Base-by-base conservation (phyloP, 2,888 invertebrate genomes). In the Digitonthophagus gazella region DNA sequence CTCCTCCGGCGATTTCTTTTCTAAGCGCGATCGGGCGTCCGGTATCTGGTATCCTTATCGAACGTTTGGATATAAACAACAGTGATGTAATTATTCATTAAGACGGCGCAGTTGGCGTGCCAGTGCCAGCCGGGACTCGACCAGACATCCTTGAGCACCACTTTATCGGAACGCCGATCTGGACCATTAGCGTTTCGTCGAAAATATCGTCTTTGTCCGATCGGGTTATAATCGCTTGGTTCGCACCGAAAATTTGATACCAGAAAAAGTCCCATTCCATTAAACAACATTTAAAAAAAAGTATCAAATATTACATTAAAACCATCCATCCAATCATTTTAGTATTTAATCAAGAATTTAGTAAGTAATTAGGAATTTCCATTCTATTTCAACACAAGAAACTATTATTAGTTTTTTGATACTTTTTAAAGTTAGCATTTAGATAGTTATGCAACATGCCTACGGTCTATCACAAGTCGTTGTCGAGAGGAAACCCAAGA, bases 81-180 rank as follows among this genome's bases (percentile, higher is more conserved):
- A 72, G 73, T 74, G 75, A 75, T 76, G 75, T 77, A 76, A 76
- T 77, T 77, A 76, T 77, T 77, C 76, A 75, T 76, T 76, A 76
- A 74, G 74, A 74, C 74, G 76, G 76, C 18, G 61, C 76, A 74
- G 73, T 74, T 73, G 75, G 75, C 73, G 75, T 76, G 74, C 74
- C 71, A 58, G 16, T 19, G 28, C 28, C 28, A 44, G 11, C 28
- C 28, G 28, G 28, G 28, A 44, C 28, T 61, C 61, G 55, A 44
- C 28, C 66, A 69, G 68, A 69, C 68, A 69, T 69, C 68, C 68
- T 69, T 69, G 68, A 65, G 61, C 57, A 44, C 28, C 28, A 44
- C 58, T 22, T 69, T 69, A 69, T 69, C 68, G 65, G 61, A 58
- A 58, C 61, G 28, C 16, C 44, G 65, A 69, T 69, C 68, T 44